These are phyloP conservation scores for Pyrocephalus nanus DNA, from an alignment of 2,797 vertebrate genomes.

Conservation along the genomic window DNA sequence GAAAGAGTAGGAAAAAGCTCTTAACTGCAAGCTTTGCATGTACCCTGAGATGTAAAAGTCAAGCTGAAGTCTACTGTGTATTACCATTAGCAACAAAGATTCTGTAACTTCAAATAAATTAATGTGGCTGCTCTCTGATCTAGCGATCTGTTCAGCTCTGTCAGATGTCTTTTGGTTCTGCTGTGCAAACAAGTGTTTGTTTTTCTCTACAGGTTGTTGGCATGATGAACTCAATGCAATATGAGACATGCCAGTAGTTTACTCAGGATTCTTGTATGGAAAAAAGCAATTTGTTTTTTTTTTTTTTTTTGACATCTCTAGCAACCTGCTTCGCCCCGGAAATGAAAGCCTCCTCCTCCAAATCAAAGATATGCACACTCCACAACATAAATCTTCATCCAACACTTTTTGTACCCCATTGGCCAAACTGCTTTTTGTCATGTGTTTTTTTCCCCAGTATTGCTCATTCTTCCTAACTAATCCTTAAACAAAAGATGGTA, in stretches of 20 bases:
- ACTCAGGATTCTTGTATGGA: not conserved
- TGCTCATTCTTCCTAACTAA: not conserved
- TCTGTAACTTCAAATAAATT: not conserved
- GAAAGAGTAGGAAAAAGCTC: not conserved
- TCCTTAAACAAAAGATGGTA: not conserved
- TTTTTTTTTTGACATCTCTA: rapidly evolving
- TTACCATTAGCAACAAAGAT: not conserved
- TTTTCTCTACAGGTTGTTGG: not conserved
- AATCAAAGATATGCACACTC: not conserved
- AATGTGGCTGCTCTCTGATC: not conserved
- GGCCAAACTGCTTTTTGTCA: not conserved
- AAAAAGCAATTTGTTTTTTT: not conserved
- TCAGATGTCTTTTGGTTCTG: not conserved
- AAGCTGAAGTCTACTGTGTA: not conserved
- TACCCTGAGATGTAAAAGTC: not conserved
- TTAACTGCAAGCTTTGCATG: not conserved
- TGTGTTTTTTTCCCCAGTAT: rapidly evolving
- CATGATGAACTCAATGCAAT: not conserved
- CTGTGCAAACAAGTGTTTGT: not conserved
- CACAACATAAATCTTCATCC: not conserved
- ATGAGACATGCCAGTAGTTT: not conserved
- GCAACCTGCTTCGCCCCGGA: not conserved
- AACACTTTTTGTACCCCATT: not conserved
- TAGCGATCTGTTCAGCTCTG: not conserved
- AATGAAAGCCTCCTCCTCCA: not conserved